Evolutionary conservation across 2,797 vertebrate species (phyloP), one percentile per base, ranked within the genome.

Genomic region (Tinamus major): DNA sequence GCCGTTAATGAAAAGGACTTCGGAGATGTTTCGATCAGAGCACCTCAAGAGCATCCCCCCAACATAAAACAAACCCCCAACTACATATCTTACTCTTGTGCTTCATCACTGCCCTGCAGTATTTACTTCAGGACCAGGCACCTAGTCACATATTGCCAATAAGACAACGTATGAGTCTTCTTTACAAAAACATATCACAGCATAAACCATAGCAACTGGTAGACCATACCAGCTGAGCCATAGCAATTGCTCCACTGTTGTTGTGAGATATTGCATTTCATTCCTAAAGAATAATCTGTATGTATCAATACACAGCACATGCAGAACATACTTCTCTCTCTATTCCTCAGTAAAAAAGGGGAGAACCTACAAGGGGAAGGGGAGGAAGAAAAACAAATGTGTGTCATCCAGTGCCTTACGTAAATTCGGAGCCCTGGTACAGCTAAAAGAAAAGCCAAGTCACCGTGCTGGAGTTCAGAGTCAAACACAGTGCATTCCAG

Each of bases 371-470:
- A 26, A 49, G 23, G 48, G 48, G 35, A 70, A n/a, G 48, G 83
- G 65, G 79, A 90, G 53, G 65, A 87, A 71, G 12, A 68, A 35
- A 72, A 69, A 21, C 67, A 89, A 94, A 80, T 58, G 80, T 21
- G 49, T 18, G 72, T n/a, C 24, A 67, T 59, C 79, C 70, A 76
- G 37, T 59, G 69, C 59, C 64, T 91, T 89, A 91, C 44, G 72
- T 87, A 91, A 74, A 90, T 84, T 2, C 81, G 80, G 77, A 90
- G 33, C 46, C 33, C 21, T 74, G 72, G 31, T 35, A 55, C 2
- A 65, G 49, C 69, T 87, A 62, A 78, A 89, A 85, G 79, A 70
- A 89, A 95, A 79, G 87, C 59, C 83, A 95, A 92, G 51, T 46
- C 82, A 79, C 71, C 76, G 85, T 21, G 76, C 77, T 80, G 63